Conservation (phyloP, 2,888 invertebrate genomes). For the Drosophila affinis region DNA sequence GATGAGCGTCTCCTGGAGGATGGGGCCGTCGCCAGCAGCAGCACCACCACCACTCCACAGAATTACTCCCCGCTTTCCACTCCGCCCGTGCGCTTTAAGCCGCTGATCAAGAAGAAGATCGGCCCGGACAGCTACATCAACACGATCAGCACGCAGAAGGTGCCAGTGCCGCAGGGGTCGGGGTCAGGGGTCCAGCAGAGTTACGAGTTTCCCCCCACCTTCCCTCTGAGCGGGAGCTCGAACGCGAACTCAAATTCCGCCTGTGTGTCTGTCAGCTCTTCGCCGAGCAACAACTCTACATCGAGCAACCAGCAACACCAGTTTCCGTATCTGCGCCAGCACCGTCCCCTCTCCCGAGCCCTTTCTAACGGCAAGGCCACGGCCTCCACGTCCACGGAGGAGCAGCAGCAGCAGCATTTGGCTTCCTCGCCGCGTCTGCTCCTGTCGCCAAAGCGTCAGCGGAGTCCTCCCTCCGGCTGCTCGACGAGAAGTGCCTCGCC, state of each 20-base stretch:
- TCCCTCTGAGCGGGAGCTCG: constrained; percentile 53
- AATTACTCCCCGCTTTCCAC: constrained; percentile 76
- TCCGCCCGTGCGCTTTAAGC: constrained; percentile 85
- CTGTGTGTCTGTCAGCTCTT: not conserved
- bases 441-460: constrained; percentile 78
- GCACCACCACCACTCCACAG: constrained; percentile 38
- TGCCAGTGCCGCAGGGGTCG: constrained; percentile 75
- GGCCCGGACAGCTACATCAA: constrained; percentile 90
- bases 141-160: constrained; percentile 84
- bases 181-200: constrained; percentile 56
- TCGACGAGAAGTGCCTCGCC: constrained; percentile 84
- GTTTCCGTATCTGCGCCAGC: constrained; percentile 84
- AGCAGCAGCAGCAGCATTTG: constrained; percentile 16
- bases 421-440: constrained; percentile 73
- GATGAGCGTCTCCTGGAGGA: constrained; percentile 86
- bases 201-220: constrained; percentile 83
- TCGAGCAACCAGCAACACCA: constrained; percentile 41
- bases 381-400: constrained; percentile 42
- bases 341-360: constrained; percentile 89
- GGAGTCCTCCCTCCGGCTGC: constrained; percentile 83
- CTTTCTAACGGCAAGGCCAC: constrained; percentile 85
- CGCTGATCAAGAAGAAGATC: constrained; percentile 87
- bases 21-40: constrained; percentile 74
- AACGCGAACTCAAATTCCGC: not conserved
- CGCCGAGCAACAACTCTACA: constrained; percentile 23